Percentiles rank a stretch among this genome's conserved stretches.
These are phyloP conservation scores for Tachysurus vachellii DNA, from an alignment of 2,113 vertebrate species.

Conservation along the genomic window DNA sequence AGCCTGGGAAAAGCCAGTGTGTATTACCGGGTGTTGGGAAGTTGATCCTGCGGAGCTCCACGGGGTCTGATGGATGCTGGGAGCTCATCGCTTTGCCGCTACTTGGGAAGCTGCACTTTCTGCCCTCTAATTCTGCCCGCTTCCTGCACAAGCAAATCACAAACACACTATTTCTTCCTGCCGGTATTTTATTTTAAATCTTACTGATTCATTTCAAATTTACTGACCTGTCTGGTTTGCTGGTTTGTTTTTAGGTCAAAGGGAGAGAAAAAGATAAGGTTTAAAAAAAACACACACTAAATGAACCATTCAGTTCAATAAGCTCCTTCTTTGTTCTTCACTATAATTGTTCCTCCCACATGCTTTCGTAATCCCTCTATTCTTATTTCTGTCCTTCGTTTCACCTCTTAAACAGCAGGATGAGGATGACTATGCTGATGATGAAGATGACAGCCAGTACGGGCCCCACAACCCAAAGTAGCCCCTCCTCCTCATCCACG, in stretches of 20 bases:
- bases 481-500: constrained; percentile 95
- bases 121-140: constrained; percentile 92
- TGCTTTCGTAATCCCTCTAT: background rate
- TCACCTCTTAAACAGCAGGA: constrained; percentile 98
- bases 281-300: background rate
- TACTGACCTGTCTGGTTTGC: constrained; percentile 54
- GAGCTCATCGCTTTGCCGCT: constrained; percentile 91
- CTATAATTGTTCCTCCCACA: background rate
- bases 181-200: background rate
- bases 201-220: background rate
- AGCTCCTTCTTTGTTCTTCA: background rate
- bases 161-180: background rate
- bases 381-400: constrained; percentile 14
- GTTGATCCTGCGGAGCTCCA: constrained; percentile 96
- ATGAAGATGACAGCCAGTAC: constrained; percentile 98
- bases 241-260: constrained; percentile 31
- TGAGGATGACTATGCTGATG: constrained; percentile 99
- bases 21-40: constrained; percentile 95
- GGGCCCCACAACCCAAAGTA: constrained; percentile 97
- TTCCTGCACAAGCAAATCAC: constrained; percentile 75
- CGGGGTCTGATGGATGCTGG: constrained; percentile 95
- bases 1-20: constrained; percentile 7
- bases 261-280: background rate
- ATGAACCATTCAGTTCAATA: background rate
- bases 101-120: constrained; percentile 95